Percentiles rank a stretch among this genome's conserved stretches.
Conservation (phyloP, 2,888 invertebrate genomes). For the Ectropis crepuscularia region DNA sequence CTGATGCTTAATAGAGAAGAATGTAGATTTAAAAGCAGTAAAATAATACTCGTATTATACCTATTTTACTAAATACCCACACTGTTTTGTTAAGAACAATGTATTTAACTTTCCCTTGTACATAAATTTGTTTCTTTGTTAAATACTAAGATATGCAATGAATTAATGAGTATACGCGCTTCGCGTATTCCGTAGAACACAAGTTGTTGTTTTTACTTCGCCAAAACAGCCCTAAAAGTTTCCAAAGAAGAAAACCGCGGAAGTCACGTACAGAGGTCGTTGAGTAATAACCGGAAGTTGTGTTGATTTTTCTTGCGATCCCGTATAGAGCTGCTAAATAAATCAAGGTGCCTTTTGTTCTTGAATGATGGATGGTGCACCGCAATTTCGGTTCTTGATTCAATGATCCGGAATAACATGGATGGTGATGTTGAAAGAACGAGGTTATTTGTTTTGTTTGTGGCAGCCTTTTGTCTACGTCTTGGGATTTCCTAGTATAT, state of each 20-base stretch:
- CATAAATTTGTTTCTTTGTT: no score
- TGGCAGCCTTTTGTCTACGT: not conserved
- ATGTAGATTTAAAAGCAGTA: no score
- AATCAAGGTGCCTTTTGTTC: slow-evolving; percentile 35
- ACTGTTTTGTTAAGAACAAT: no score
- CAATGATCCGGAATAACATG: slow-evolving; percentile 19
- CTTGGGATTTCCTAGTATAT: not conserved
- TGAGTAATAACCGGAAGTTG: slow-evolving; percentile 33
- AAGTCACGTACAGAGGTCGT: slow-evolving; percentile 32
- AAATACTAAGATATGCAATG: no score
- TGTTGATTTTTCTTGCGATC: slow-evolving; percentile 36
- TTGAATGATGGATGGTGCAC: slow-evolving; percentile 39
- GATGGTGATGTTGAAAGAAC: not conserved
- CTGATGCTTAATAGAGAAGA: no score
- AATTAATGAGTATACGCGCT: no score
- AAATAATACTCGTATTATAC: no score
- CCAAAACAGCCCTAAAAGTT: slow-evolving; percentile 10
- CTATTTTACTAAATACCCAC: no score
- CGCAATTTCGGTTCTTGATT: slow-evolving; percentile 37
- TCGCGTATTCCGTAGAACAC: no score
- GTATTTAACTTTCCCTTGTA: no score
- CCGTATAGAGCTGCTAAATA: slow-evolving; percentile 30
- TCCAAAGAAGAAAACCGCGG: slow-evolving; percentile 12
- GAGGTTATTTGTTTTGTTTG: not conserved
- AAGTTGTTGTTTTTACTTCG: not conserved